Base-by-base conservation (phyloP, 2,797 vertebrate species). In the Sardinella longiceps region DNA sequence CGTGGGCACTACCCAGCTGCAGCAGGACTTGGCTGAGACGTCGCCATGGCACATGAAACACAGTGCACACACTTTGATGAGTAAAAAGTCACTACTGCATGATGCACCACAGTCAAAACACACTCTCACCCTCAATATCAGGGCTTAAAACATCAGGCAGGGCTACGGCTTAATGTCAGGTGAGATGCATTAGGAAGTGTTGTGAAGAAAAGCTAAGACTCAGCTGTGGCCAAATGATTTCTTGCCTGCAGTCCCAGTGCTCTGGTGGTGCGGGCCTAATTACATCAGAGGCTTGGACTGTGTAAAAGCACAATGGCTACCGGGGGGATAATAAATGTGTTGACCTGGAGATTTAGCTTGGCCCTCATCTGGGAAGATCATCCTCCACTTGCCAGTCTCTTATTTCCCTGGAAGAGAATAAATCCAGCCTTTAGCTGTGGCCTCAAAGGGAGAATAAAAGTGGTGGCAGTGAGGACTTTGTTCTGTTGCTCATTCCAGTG, bases 321-420 rank as follows among this genome's bases (percentile, higher is more conserved):
- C 70, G 11, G 20, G 70, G 70, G 70, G 18, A 77, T 77, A 77
- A 77, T 77, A 77, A 77, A 77, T 20, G 37, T 77, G 28, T 39
- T 77, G 70, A 77, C 70, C 70, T 77, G 37, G 33, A 39, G 70
- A 77, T 77, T 77, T 77, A 77, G 18, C 15, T 23, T 77, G 70
- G 33, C 70, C 70, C 37, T 77, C 70, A 77, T 77, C 70, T 77
- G 70, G 70, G 70, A 77, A 77, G 70, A 77, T 43, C 70, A 43
- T 77, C 70, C 70, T 43, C 28, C 23, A 37, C 70, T 77, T 37
- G 7, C 70, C 70, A 20, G 33, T 77, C 70, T 77, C 70, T 39
- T 77, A 43, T 77, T 77, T 77, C 37, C 37, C 37, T 33, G 63
- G 23, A 77, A 43, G 15, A 77, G 23, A 77, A 77, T 77, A 77